Evolutionary conservation across 2,113 vertebrate species (phyloP).

Genomic region (Leptobrachium leishanense): DNA sequence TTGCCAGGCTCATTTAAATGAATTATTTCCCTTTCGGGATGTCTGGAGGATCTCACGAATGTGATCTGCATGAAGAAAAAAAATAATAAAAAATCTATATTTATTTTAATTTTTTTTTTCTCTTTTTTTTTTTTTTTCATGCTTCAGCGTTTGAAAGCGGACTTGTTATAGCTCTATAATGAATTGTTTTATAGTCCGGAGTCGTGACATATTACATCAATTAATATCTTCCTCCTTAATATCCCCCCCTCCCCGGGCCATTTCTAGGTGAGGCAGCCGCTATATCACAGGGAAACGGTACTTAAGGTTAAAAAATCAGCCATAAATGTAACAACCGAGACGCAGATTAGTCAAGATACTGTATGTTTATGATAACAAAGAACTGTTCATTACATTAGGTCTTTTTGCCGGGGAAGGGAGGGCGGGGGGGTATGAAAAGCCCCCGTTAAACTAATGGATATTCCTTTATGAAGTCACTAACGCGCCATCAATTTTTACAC

Average conservation of each 20-base stretch:
- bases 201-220: constrained; percentile 19
- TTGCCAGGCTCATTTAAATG: not conserved
- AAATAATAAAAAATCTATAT: no score
- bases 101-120: not conserved
- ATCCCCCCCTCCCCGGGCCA: not conserved
- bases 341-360: not conserved
- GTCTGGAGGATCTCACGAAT: constrained; percentile 2
- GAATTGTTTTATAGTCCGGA: constrained; percentile 33
- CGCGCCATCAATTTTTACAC: constrained; percentile 62
- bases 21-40: constrained; percentile 27
- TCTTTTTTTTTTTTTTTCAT: no score
- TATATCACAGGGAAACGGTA: not conserved
- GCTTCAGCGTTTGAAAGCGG: not conserved
- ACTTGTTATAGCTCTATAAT: constrained; percentile 23
- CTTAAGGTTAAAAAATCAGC: not conserved
- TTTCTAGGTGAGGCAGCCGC: constrained; percentile 5
- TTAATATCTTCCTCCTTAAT: constrained; percentile 31
- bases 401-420: constrained; percentile 3
- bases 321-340: constrained; percentile 14
- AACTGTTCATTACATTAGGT: constrained; percentile 15
- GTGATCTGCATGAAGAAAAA: not conserved
- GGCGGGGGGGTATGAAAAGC: constrained; percentile 14
- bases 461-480: constrained; percentile 57
- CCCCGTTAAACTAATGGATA: constrained; percentile 53
- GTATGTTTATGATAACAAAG: constrained; percentile 55